Percentiles rank a stretch among this genome's conserved stretches.
Conservation (phyloP, 2,888 invertebrate genomes). For the Monopis laevigella region DNA sequence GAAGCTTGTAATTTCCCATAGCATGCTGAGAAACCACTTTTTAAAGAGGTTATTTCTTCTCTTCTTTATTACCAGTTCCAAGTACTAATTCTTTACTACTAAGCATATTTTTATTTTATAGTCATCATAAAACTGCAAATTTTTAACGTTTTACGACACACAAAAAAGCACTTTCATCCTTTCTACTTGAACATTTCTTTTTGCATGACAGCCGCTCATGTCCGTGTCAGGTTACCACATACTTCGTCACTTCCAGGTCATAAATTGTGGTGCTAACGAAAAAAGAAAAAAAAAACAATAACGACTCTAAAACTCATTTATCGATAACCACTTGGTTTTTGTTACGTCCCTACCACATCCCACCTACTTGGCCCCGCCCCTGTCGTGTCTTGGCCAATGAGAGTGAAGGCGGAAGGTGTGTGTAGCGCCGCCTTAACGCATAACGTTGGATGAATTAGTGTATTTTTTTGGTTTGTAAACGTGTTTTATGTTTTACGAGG, state of each 20-base stretch:
- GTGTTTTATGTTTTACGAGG: constrained; percentile 5
- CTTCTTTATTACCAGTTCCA: too few species aligned
- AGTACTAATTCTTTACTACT: too few species aligned
- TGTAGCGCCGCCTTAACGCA: background rate
- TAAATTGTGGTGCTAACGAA: constrained; percentile 46
- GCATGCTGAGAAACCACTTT: too few species aligned
- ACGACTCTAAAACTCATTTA: constrained; percentile 51
- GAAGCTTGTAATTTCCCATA: too few species aligned
- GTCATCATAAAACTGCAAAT: too few species aligned
- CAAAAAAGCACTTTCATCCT: too few species aligned
- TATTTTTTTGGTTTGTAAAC: background rate
- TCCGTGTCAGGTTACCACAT: background rate
- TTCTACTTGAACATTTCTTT: too few species aligned
- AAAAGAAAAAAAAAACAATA: constrained; percentile 33
- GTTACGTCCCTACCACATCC: background rate
- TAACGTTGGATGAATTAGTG: background rate
- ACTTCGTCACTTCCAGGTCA: constrained; percentile 33
- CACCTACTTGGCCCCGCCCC: constrained; percentile 34
- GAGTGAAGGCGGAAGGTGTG: constrained; percentile 17
- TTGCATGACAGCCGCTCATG: too few species aligned
- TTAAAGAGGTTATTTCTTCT: too few species aligned
- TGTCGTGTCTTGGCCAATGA: constrained; percentile 38
- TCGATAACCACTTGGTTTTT: constrained; percentile 35
- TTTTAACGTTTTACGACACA: too few species aligned
- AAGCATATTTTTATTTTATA: too few species aligned